phyloP scores from a whole-genome alignment of 92 coral and sea anemone species.

The Palythoa grandiflora region DNA sequence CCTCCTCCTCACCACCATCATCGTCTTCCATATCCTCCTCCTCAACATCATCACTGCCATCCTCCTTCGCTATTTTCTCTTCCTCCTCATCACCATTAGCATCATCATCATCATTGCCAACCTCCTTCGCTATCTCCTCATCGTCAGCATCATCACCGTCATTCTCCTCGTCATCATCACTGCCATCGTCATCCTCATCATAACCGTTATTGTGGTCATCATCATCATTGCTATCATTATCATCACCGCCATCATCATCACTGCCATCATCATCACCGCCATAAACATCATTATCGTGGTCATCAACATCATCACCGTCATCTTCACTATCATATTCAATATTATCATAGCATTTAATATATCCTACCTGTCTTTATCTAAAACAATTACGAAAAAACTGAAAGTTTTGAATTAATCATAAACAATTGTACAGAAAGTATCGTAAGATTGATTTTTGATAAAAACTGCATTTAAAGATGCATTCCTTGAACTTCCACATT shows the following conservation, averaged over 20 bases:
- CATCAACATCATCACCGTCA: background rate
- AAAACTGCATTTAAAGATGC: too few relatives aligned
- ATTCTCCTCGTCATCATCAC: background rate
- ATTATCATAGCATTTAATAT: background rate
- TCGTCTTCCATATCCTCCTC: too few relatives aligned
- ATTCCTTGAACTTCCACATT: too few relatives aligned
- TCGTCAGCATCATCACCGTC: background rate
- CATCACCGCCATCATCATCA: background rate
- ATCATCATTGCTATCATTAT: background rate
- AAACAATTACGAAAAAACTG: background rate
- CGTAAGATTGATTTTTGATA: background rate
- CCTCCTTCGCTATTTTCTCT: too few relatives aligned
- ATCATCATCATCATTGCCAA: background rate
- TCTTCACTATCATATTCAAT: background rate
- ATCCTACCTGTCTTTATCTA: background rate
- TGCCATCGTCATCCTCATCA: background rate
- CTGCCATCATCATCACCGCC: background rate
- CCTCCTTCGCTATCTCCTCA: background rate
- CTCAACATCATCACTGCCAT: background rate
- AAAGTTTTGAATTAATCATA: background rate
- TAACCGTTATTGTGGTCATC: background rate
- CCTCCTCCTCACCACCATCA: too few relatives aligned
- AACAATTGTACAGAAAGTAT: background rate
- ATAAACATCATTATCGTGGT: background rate
- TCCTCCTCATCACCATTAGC: background rate